Base-by-base conservation (phyloP, 1,140 invertebrate genomes). In the Artemia franciscana region DNA sequence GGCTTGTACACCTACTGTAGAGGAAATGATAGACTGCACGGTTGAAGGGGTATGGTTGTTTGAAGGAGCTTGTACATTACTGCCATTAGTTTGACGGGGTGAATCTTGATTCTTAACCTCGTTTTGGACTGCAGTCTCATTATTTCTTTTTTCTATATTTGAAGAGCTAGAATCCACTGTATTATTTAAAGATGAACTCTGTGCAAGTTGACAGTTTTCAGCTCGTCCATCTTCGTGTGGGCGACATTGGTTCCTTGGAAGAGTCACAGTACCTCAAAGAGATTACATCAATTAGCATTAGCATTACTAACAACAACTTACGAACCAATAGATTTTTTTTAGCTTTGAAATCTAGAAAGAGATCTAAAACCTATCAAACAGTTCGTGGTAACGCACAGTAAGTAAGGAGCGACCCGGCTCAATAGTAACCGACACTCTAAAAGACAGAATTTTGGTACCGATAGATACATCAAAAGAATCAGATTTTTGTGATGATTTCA, bases 181-280 rank as follows among this genome's bases (percentile, higher is more conserved):
- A 18, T 51, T 51, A 51, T 51, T 51, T 18, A 51, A 18, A 18
- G 39, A 51, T 65, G 56, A 63, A 62, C 64, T 65, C 39, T 64
- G 64, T 59, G 63, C 60, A n/a, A 59, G 59, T 65, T 64, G 64
- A 61, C 63, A 59, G 63, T 63, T 64, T 61, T 65, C 30, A 27
- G 63, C 64, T 59, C 66, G 65, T 51, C 66, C 65, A 39, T 66
- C 66, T 30, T 65, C 65, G 57, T 64, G 62, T 30, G 65, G 61
- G 15, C 66, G 64, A 62, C 39, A 51, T 51, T 69, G 67, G 26
- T 84, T 82, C 67, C 88, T 79, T 62, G 87, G 87, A 68, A 90
- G 76, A 62, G 87, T 90, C 26, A 86, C 87, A 62, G 86, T 84
- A 71, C 84, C 86, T 85, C 24, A 21, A 24, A 5, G 27, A 57